Evolutionary conservation across 1,140 invertebrate species (phyloP), one percentile per base, ranked within the genome.

Genomic region (Diabrotica virgifera): DNA sequence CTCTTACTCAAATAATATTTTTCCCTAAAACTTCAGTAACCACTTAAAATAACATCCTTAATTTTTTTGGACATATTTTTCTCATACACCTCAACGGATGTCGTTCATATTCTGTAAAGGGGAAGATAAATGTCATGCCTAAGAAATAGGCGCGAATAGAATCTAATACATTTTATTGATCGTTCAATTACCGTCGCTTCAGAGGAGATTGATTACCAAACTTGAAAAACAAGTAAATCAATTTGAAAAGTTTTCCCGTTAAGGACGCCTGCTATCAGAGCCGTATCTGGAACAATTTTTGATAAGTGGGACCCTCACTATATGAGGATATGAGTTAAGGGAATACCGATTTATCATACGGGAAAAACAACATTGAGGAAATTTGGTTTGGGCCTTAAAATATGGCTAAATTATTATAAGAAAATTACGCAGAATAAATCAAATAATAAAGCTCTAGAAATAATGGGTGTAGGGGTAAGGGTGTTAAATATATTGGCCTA

Each of bases 181-280:
- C 58, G 37, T 46, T 50, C 58, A 59, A 59, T 59, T 59, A 59
- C 58, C 38, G 58, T 59, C 14, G 38, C 12, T 40, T 46, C 14
- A 35, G 58, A 24, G 50, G 35, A 59, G 58, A 59, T 59, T 59
- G 58, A 59, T 59, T 59, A 37, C 58, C 24, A 24, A 51, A 59
- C 36, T 58, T 35, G 56, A 59, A 59, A 57, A 59, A 59, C 58
- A 59, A 59, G 58, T 59, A 50, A 59, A 50, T 59, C 58, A 59
- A 59, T 59, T 59, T 59, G 12, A 12, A 59, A 59, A n/a, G 36
- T 59, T 59, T 38, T 40, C 7, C 13, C 14, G 14, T 46, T 46
- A 46, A 46, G n/a, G n/a, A 46, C 40, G 40, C 8, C n/a, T 46
- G n/a, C 40, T 46, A 46, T 46, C 40, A 46, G 40, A 46, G 8